Conservation (phyloP, 2,797 vertebrate genomes). For the Sebastes cheni region DNA sequence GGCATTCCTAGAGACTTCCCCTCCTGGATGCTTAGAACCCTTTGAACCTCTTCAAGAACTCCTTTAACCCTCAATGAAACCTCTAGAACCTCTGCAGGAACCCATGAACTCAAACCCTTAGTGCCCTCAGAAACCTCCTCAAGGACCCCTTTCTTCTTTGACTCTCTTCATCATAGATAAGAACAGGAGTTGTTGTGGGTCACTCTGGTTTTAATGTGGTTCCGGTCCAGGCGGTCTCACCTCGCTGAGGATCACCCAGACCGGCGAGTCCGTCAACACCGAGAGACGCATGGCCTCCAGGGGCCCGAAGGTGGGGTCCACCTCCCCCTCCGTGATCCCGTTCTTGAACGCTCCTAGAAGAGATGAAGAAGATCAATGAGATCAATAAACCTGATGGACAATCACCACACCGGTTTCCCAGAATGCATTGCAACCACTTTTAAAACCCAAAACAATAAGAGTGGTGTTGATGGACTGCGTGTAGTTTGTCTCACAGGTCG, state of each 20-base stretch:
- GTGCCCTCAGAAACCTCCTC: background rate
- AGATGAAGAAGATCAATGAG: background rate
- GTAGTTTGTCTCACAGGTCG: too few relatives aligned
- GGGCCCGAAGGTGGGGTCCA: conserved; percentile 92
- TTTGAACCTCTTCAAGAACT: background rate
- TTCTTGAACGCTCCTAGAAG: conserved; percentile 90
- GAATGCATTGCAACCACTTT: background rate
- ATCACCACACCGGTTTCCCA: background rate
- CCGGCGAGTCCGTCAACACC: conserved; percentile 93
- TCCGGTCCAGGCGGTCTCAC: conserved; percentile 64
- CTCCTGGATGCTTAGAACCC: background rate
- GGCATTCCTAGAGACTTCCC: background rate
- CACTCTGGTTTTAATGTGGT: background rate
- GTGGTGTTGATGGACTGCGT: too few relatives aligned
- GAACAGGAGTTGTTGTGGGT: background rate
- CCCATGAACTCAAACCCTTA: background rate
- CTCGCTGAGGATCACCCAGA: conserved; percentile 98
- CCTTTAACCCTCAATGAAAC: background rate
- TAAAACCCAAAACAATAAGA: background rate
- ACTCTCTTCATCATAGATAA: background rate
- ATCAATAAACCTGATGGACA: background rate
- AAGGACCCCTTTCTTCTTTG: background rate
- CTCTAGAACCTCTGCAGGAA: background rate
- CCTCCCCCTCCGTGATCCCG: conserved; percentile 92
- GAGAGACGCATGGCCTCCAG: conserved; percentile 93